Percentiles rank a stretch among this genome's conserved stretches.
These are phyloP conservation scores for Asarcornis scutulata DNA, from an alignment of 2,113 vertebrate species.

Conservation along the genomic window DNA sequence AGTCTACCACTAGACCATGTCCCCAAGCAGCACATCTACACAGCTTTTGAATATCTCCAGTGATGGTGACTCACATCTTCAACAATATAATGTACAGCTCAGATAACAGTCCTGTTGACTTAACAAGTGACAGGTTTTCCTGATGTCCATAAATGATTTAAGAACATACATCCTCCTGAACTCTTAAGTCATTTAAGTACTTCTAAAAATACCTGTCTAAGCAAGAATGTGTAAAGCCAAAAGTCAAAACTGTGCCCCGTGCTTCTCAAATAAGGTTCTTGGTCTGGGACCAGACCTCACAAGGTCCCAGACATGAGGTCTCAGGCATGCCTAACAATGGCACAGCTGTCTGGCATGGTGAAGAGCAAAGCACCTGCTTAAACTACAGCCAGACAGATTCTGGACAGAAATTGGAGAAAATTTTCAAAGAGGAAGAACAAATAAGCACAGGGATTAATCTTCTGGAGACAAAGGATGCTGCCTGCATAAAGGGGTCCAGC, in stretches of 20 bases:
- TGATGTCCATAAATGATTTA: fast-evolving
- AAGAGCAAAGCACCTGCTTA: not conserved
- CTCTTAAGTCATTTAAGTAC: not conserved
- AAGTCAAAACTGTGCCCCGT: not conserved
- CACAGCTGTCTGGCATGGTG: not conserved
- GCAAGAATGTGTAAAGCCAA: not conserved
- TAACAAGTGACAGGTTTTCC: not conserved
- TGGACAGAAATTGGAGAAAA: not conserved
- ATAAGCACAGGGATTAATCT: not conserved
- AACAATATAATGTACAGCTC: not conserved
- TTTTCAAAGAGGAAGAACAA: not conserved
- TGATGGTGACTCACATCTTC: not conserved
- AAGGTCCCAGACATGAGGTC: not conserved
- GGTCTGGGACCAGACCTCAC: not conserved
- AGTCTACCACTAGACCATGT: too few relatives aligned
- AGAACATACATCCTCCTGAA: not conserved
- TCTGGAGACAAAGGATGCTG: not conserved
- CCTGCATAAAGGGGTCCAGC: not conserved
- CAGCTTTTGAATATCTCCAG: too few relatives aligned
- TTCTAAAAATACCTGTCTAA: not conserved
- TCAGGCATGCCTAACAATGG: not conserved
- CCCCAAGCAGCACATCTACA: too few relatives aligned
- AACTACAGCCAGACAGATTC: not conserved
- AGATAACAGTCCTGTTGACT: not conserved
- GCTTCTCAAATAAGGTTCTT: not conserved